phyloP scores from a whole-genome alignment of 1,140 invertebrate species.

The Oppia nitens region DNA sequence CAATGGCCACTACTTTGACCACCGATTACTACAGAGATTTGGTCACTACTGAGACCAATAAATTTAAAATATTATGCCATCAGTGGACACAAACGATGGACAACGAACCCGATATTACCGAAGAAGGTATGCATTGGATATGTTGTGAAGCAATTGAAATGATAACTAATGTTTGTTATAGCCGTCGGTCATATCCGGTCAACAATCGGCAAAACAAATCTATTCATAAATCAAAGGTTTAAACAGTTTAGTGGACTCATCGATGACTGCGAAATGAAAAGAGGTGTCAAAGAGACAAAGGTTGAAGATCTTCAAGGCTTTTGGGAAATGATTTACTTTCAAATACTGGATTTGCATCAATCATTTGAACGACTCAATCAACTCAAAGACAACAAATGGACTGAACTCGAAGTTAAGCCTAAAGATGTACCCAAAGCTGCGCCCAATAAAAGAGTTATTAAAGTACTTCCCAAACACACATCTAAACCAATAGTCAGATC shows the following conservation, averaged over 20 bases:
- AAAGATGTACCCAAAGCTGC: not conserved
- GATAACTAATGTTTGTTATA: not conserved
- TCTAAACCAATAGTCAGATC: not conserved
- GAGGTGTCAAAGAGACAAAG: conserved; percentile 52
- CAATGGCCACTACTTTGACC: not conserved
- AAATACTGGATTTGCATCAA: conserved; percentile 59
- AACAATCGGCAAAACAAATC: conserved; percentile 77
- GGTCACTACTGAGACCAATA: not conserved
- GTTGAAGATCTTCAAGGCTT: conserved; percentile 80
- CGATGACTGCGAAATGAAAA: conserved; percentile 20
- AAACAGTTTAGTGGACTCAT: conserved; percentile 66
- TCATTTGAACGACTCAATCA: conserved; percentile 15
- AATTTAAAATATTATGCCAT: not conserved
- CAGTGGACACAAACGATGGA: not conserved
- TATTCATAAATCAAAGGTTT: conserved; percentile 79
- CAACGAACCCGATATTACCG: not conserved
- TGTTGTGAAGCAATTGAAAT: not conserved
- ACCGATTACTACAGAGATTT: not conserved
- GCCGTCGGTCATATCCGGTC: conserved; percentile 53
- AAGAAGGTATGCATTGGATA: not conserved
- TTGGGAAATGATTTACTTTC: conserved; percentile 91
- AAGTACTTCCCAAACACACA: not conserved
- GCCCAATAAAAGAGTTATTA: not conserved
- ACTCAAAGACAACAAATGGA: conserved; percentile 1
- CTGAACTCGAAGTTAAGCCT: not conserved